Base-by-base conservation (phyloP, 2,113 vertebrate species). In the Anseranas semipalmata region DNA sequence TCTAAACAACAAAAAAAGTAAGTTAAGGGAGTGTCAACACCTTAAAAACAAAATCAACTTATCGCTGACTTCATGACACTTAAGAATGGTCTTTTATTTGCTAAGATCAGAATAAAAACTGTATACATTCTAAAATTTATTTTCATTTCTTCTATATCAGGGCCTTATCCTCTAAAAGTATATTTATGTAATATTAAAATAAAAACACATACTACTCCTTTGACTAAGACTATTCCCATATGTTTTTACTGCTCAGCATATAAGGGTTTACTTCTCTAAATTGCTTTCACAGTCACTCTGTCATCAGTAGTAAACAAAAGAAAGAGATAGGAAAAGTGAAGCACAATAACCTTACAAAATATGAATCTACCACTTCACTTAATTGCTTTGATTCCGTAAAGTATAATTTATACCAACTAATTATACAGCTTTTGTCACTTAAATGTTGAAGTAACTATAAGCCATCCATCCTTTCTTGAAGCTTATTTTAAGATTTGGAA, bases 311-410 rank as follows among this genome's bases (percentile, higher is more conserved):
- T 68, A 72, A 72, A 75, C 50, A 95, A 70, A 88, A 93, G 43
- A 84, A 95, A 85, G n/a, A 70, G 43, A 71, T 6, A 30, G 52
- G 56, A 58, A 92, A 79, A 81, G 22, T 79, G 55, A 90, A 89
- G 43, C 39, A 89, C 45, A 80, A 50, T 48, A 85, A 80, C 86
- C 32, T 85, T 88, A 65, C 24, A 60, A 77, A 95, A 85, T 93
- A 85, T 84, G 53, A 97, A 93, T 95, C 91, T 85, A 91, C 17
- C 9, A 39, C 33, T 95, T 92, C 63, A 75, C 68, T 97, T 97
- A 96, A 97, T 94, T 96, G 82, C 92, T 95, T 94, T 96, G 52
- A 93, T 97, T 82, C 75, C 48, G 87, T 89, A 89, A 97, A 96
- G 33, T 37, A 70, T 92, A 90, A 96, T 95, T 97, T 89, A 97